phyloP scores from a whole-genome alignment of 2,888 invertebrate species.

The Lithodes maja region DNA sequence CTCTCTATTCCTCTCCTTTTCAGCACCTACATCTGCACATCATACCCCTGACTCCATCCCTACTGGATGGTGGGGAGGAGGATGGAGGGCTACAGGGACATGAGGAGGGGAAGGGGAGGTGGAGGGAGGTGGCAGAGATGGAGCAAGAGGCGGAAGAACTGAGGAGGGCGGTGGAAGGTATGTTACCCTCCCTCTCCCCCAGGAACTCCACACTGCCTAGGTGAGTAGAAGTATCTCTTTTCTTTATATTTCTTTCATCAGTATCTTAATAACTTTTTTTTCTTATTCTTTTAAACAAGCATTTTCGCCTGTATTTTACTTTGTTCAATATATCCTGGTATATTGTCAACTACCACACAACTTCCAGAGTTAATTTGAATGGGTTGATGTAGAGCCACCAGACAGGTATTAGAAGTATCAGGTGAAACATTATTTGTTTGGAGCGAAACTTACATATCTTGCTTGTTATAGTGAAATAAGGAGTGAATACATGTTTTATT shows the following conservation, averaged over 20 bases:
- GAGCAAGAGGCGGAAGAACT: conserved; percentile 52
- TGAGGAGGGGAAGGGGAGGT: conserved; percentile 23
- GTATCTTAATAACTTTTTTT: not conserved
- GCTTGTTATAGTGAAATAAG: too few relatives aligned
- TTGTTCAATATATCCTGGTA: not conserved
- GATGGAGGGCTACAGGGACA: conserved; percentile 48
- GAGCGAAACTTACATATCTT: too few relatives aligned
- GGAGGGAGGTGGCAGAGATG: conserved; percentile 53
- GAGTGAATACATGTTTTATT: too few relatives aligned
- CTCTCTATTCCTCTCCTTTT: not conserved
- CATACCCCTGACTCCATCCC: conserved; percentile 22
- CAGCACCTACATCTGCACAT: conserved; percentile 59
- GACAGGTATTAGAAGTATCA: too few relatives aligned
- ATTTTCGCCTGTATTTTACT: conserved; percentile 3
- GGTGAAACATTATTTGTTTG: too few relatives aligned
- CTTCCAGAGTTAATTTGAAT: too few relatives aligned
- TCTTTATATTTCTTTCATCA: not conserved
- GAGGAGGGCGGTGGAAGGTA: conserved; percentile 11
- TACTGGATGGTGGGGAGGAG: not conserved
- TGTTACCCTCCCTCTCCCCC: conserved; percentile 2
- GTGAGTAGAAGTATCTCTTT: not conserved
- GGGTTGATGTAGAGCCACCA: too few relatives aligned
- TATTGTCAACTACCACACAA: not conserved
- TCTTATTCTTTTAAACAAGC: not conserved
- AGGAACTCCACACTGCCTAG: not conserved